Conservation (phyloP, 35 echinoderm and acorn worm species). For the Apostichopus japonicus region DNA sequence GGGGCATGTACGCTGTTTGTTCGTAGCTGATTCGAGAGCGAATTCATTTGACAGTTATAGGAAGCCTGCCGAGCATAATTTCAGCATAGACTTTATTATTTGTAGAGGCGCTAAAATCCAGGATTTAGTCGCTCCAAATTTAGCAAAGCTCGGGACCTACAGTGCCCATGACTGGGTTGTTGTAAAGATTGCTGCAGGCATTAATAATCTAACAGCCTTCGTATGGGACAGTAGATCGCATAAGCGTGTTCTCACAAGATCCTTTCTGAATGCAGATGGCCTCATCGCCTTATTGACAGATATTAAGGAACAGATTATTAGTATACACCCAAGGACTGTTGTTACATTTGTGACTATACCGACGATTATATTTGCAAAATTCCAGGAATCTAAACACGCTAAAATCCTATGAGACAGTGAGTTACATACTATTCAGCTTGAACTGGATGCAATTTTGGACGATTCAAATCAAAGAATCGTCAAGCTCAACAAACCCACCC, state of each 20-base stretch:
- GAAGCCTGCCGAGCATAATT: neutral
- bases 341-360: too few relatives aligned
- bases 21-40: neutral
- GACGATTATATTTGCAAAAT: neutral
- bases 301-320: too few relatives aligned
- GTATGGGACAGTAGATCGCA: neutral
- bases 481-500: neutral
- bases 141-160: neutral
- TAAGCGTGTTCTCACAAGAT: slow-evolving; percentile 6
- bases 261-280: too few relatives aligned
- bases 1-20: too few relatives aligned
- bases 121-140: neutral
- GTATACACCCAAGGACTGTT: too few relatives aligned
- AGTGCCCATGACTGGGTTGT: neutral
- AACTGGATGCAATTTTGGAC: neutral
- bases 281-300: too few relatives aligned
- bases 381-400: neutral
- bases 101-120: neutral
- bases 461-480: neutral
- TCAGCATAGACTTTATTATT: neutral
- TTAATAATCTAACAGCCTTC: neutral
- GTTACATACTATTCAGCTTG: neutral
- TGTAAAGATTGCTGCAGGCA: slow-evolving; percentile 19
- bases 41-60: neutral
- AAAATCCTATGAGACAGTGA: neutral